Evolutionary conservation across 2,888 invertebrate genomes (phyloP).

Genomic region (Hydraecia micacea): DNA sequence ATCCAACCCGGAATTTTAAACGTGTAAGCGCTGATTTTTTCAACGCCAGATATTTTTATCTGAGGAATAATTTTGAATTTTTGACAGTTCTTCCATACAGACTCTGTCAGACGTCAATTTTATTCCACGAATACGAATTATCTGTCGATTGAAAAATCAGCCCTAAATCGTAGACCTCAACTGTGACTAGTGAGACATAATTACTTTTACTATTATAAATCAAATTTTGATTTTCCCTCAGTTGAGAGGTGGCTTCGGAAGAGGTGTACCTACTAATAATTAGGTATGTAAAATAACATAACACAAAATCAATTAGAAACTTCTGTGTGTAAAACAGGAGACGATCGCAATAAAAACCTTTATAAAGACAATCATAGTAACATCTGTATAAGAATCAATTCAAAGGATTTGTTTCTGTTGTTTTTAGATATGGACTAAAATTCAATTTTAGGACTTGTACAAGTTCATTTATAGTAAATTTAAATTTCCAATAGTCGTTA

Average conservation of each 20-base stretch:
- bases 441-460: slow-evolving; percentile 2
- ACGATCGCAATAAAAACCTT: neutral
- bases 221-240: no score
- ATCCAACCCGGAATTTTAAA: neutral
- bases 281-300: neutral
- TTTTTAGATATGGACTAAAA: neutral
- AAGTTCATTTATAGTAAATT: neutral
- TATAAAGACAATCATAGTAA: neutral
- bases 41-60: neutral
- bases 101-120: no score
- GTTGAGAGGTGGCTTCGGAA: neutral
- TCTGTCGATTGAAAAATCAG: neutral
- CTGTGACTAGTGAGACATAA: no score
- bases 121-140: no score
- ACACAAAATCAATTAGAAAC: neutral
- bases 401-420: neutral
- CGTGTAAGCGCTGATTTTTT: neutral
- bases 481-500: slow-evolving; percentile 12
- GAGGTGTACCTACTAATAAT: no score
- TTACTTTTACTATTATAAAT: no score
- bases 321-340: neutral
- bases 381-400: neutral
- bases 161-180: neutral
- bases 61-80: neutral
- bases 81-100: neutral